Conservation (phyloP, 2,888 invertebrate species). For the Cantharis nigra region DNA sequence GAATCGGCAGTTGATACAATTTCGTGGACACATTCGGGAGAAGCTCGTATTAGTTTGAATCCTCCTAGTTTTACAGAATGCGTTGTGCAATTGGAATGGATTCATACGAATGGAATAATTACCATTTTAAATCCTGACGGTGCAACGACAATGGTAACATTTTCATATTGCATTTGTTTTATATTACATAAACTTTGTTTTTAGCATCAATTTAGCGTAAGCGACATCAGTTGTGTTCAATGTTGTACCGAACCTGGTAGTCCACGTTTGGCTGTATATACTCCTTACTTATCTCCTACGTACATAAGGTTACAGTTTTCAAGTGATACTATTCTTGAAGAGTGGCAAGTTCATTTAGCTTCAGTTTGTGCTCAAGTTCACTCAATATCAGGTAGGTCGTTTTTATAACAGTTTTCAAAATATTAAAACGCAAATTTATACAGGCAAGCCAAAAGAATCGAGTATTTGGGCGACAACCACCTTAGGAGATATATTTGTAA, state of each 20-base stretch:
- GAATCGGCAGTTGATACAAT: constrained; percentile 82
- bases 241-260: constrained; percentile 81
- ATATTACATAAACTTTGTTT: constrained; percentile 33
- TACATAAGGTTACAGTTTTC: constrained; percentile 77
- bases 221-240: constrained; percentile 77
- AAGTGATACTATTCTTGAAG: constrained; percentile 84
- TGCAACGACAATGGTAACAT: constrained; percentile 69
- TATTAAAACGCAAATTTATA: background rate
- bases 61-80: constrained; percentile 70
- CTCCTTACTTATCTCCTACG: constrained; percentile 64
- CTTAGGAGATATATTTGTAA: constrained; percentile 81
- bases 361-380: constrained; percentile 58
- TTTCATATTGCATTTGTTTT: background rate
- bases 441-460: constrained; percentile 69
- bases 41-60: constrained; percentile 63
- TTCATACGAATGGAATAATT: constrained; percentile 68
- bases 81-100: constrained; percentile 81
- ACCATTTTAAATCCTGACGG: constrained; percentile 79
- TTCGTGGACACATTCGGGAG: constrained; percentile 85
- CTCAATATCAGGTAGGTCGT: constrained; percentile 42
- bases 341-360: constrained; percentile 83
- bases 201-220: constrained; percentile 71
- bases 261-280: constrained; percentile 76
- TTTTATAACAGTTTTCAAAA: background rate
- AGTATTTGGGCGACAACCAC: constrained; percentile 80